Evolutionary conservation across 2,888 invertebrate species (phyloP), one percentile per base, ranked within the genome.

Genomic region (Heliconius hortense): DNA sequence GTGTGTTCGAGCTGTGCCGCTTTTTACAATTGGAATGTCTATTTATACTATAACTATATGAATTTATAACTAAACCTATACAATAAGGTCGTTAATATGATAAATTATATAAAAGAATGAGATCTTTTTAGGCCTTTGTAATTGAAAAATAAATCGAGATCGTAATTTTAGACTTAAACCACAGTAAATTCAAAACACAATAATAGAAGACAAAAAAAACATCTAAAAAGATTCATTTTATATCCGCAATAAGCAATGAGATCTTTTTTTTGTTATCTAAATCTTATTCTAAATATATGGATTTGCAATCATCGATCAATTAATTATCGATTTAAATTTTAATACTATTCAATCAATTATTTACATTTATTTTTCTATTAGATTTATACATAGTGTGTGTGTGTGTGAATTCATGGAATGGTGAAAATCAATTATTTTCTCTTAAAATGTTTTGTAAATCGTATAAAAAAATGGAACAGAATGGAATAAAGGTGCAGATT

Each of bases 71-170:
- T 66, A 39, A n/a, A 35, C 11, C 31, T 64, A n/a, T n/a, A n/a
- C 31, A 18, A 28, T 8, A 35, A 66, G 24, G 39, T 39, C 2
- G 21, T 13, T 39, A 66, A 35, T 4, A 39, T 60, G 15, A 39
- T 5, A n/a, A 64, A n/a, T 39, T 53, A 68, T 13, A n/a, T 21
- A 68, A 48, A 56, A 31, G 2, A 69, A 35, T 69, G 69, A 69
- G 69, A 69, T 69, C 69, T 56, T 69, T 39, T 69, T 56, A 69
- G 69, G 69, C 69, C 69, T 56, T 56, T 24, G 13, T 56, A 8
- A 53, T 31, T n/a, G n/a, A 53, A 53, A 53, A 28, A 31, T 53
- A 53, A 69, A n/a, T 35, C n/a, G 69, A 69, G 53, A 69, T 69
- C 56, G 4, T 31, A 31, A 69, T 69, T 24, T 69, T 31, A 28